Evolutionary conservation across 1,140 invertebrate species (phyloP).

Genomic region (Hyphantria cunea): DNA sequence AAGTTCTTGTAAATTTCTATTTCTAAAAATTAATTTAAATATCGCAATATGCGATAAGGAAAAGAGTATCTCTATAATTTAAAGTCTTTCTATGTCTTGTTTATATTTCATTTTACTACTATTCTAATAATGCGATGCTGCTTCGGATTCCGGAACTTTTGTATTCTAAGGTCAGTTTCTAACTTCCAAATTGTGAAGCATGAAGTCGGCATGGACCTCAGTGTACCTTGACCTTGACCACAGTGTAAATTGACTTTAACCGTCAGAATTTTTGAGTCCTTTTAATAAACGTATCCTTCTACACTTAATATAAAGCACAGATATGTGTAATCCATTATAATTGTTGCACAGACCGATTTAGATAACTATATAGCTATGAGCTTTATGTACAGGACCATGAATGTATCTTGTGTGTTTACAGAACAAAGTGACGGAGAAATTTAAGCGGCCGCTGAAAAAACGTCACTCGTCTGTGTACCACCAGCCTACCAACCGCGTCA

Average conservation of each 20-base stretch:
- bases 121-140: slow-evolving; percentile 77
- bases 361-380: not conserved
- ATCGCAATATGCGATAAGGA: slow-evolving; percentile 1
- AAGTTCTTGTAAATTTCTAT: slow-evolving; percentile 30
- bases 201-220: slow-evolving; percentile 69
- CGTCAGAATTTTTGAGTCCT: slow-evolving; percentile 8
- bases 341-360: slow-evolving; percentile 22
- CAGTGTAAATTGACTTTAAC: slow-evolving; percentile 50
- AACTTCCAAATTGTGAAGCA: slow-evolving; percentile 57
- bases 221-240: slow-evolving; percentile 56
- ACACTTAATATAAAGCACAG: not conserved
- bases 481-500: slow-evolving; percentile 93
- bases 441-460: slow-evolving; percentile 94
- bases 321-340: slow-evolving; percentile 21
- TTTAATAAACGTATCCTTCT: slow-evolving; percentile 18
- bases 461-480: slow-evolving; percentile 92
- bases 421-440: slow-evolving; percentile 93
- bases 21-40: slow-evolving; percentile 7
- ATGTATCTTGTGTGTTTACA: slow-evolving; percentile 70
- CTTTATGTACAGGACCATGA: not conserved
- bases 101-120: slow-evolving; percentile 52
- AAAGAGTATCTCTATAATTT: slow-evolving; percentile 6
- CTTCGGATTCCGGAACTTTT: slow-evolving; percentile 76
- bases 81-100: slow-evolving; percentile 29
- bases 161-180: slow-evolving; percentile 75